Evolutionary conservation across 2,797 vertebrate species (phyloP), one percentile per base, ranked within the genome.

Genomic region (Furcifer pardalis): DNA sequence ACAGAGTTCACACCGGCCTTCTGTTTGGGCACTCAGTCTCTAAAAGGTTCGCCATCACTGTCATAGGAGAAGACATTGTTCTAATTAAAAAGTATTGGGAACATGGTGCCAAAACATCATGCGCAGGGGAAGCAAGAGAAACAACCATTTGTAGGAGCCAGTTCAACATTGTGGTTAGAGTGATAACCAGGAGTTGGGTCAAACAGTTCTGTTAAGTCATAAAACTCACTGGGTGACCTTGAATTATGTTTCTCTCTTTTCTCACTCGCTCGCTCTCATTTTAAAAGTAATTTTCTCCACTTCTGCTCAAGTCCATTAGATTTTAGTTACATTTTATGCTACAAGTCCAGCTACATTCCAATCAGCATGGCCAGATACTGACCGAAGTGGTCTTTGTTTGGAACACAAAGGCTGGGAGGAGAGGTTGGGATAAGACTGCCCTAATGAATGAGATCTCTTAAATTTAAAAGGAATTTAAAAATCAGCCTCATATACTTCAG

Each of bases 401-500:
- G 60, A 32, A 83, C 69, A 78, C 80, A 12, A 13, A 91, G 87
- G 76, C 32, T 81, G 2, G 27, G 15, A 32, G 42, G 42, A 35
- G 85, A 79, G 81, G 86, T 83, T 80, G 60, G 35, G 79, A 78
- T 42, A 87, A 79, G 9, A 10, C 83, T 42, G 19, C 21, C 63
- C 19, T 37, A 10, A 25, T 46, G 60, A 59, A 69, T 10, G 35
- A 40, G 27, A 21, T 66, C 68, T 90, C 89, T 90, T 88, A 90
- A 89, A 90, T 91, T 89, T 90, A 89, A 90, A 85, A 83, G 85
- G 46, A 82, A 87, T 46, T 49, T 68, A 19, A 90, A 93, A 93
- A 94, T 79, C 87, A 84, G 30, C 71, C 59, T 19, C 65, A 85
- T 83, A 87, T 91, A 91, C 92, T 92, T 93, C 90, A 93, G 91